Conservation (phyloP, 1,140 invertebrate species). For the Goniozus legneri region DNA sequence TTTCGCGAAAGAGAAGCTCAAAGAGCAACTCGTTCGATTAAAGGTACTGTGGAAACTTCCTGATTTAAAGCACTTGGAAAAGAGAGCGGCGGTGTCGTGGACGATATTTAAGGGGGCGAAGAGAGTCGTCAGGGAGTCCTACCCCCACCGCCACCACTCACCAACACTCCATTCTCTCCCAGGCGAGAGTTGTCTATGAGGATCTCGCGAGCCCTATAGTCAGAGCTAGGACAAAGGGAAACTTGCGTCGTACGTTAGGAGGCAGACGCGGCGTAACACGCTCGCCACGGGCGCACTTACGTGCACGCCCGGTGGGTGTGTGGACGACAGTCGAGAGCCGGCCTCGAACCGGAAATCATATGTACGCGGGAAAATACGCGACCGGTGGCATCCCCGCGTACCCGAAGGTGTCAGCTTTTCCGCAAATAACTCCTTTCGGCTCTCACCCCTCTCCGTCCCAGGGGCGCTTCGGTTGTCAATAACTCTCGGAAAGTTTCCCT, state of each 20-base stretch:
- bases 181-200: slow-evolving; percentile 18
- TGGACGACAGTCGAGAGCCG: not conserved
- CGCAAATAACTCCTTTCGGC: too few relatives aligned
- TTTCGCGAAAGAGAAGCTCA: not conserved
- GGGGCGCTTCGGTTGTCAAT: too few relatives aligned
- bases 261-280: slow-evolving; percentile 34
- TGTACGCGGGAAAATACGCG: too few relatives aligned
- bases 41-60: slow-evolving; percentile 15
- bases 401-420: too few relatives aligned
- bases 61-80: slow-evolving; percentile 24
- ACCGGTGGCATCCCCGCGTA: too few relatives aligned
- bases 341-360: slow-evolving; percentile 14
- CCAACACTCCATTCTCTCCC: not conserved
- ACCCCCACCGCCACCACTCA: not conserved
- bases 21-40: not conserved
- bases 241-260: slow-evolving; percentile 39
- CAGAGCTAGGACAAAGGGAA: slow-evolving; percentile 38
- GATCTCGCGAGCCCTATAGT: too few relatives aligned
- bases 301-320: too few relatives aligned
- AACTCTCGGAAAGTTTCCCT: too few relatives aligned
- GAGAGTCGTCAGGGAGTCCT: slow-evolving; percentile 13
- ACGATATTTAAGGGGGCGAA: slow-evolving; percentile 21
- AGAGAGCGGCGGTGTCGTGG: slow-evolving; percentile 12
- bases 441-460: too few relatives aligned
- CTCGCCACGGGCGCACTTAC: too few relatives aligned